Percentiles rank a stretch among this genome's conserved stretches.
Conservation (phyloP, 2,113 vertebrate genomes). For the Ovibos moschatus region DNA sequence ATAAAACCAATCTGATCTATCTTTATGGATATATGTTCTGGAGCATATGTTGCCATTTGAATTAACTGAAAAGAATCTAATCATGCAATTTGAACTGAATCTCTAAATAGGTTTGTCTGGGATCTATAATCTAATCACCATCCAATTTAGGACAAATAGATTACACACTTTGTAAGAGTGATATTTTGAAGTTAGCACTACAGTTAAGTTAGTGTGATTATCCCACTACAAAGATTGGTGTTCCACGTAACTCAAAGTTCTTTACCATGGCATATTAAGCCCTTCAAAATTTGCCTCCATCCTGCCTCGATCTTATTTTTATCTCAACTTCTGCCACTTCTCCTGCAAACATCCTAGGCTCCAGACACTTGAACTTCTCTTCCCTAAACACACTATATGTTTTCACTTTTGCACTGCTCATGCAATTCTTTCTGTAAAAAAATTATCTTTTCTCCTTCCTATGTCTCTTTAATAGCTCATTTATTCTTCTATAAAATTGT, state of each 20-base stretch:
- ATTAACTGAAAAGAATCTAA: not conserved
- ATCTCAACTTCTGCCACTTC: not conserved
- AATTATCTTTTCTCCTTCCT: not conserved
- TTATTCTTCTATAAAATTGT: not conserved
- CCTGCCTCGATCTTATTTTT: not conserved
- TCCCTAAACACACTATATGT: not conserved
- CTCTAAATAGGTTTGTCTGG: slow-evolving; percentile 14
- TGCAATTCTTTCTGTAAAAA: not conserved
- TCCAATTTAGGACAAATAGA: not conserved
- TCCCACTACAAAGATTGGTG: not conserved
- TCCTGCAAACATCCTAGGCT: not conserved
- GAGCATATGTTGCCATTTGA: not conserved
- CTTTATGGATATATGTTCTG: slow-evolving; percentile 2
- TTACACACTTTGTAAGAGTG: not conserved
- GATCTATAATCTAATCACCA: not conserved
- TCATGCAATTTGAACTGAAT: not conserved
- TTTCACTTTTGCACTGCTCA: not conserved
- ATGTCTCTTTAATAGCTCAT: not conserved
- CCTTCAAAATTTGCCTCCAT: not conserved
- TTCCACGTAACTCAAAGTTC: not conserved
- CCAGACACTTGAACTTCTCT: not conserved
- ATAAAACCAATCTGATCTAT: not conserved
- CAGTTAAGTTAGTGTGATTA: not conserved
- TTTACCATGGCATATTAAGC: not conserved
- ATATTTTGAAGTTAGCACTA: not conserved